A percentile compares a stretch with the other conserved stretches of the same genome.
Evolutionary conservation across 1,140 invertebrate species (phyloP).

Genomic region (Thaumetopoea pityocampa): DNA sequence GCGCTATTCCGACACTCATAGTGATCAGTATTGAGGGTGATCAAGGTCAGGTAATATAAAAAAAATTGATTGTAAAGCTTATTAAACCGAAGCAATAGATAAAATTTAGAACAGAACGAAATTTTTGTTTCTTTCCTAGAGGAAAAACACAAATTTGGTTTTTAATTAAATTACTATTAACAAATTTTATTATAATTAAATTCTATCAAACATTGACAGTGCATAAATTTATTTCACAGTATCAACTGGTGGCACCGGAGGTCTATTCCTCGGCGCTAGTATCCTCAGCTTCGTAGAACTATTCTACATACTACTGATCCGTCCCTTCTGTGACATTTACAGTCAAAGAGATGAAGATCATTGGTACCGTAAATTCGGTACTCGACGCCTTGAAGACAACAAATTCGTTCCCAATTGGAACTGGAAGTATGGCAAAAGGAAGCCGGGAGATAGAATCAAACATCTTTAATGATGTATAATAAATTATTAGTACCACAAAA

Average conservation of each 20-base stretch:
- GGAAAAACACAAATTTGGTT: no score
- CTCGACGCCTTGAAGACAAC: conserved; percentile 43
- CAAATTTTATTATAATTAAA: no score
- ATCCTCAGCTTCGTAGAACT: conserved; percentile 80
- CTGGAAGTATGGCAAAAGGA: conserved; percentile 24
- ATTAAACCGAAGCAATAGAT: no score
- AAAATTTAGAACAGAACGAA: no score
- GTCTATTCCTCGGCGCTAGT: conserved; percentile 79
- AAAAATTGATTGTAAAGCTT: no score
- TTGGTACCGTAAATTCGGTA: conserved; percentile 58
- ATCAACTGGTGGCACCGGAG: conserved; percentile 79
- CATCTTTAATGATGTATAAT: no score
- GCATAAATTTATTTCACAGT: conserved; percentile 57
- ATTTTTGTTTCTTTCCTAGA: no score
- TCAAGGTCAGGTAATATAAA: no score
- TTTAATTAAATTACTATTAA: no score
- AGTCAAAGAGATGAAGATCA: conserved; percentile 45
- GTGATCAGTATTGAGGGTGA: no score
- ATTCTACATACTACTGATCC: conserved; percentile 60
- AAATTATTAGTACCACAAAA: no score
- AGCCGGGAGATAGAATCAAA: conserved; percentile 4
- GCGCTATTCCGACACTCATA: no score
- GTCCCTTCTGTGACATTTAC: conserved; percentile 63
- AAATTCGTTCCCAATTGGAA: conserved; percentile 36
- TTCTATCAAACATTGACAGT: not conserved